phyloP scores from a whole-genome alignment of 2,888 invertebrate species.

The Phaedon cochleariae region DNA sequence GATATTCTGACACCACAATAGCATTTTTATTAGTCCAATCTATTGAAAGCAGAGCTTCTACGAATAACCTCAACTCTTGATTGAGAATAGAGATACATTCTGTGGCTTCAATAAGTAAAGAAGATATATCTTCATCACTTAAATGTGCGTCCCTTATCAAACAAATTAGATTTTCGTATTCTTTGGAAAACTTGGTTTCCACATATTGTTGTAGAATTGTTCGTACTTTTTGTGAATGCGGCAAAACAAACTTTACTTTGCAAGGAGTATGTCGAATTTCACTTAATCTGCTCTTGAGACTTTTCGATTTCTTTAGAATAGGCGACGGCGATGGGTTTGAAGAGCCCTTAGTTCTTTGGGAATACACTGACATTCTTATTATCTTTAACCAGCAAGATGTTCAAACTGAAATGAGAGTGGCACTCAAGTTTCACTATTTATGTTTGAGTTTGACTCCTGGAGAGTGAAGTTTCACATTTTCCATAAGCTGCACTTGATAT shows the following conservation, averaged over 20 bases:
- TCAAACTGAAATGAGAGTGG: too few relatives aligned
- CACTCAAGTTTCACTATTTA: too few relatives aligned
- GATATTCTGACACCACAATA: slow-evolving; percentile 67
- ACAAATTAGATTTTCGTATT: slow-evolving; percentile 65
- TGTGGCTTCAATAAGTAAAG: slow-evolving; percentile 66
- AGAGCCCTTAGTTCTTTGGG: slow-evolving; percentile 26
- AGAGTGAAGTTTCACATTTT: too few relatives aligned
- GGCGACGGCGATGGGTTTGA: slow-evolving; percentile 42
- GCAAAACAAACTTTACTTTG: slow-evolving; percentile 63
- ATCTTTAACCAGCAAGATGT: too few relatives aligned
- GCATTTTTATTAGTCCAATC: slow-evolving; percentile 66
- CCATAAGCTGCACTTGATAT: too few relatives aligned
- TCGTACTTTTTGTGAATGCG: slow-evolving; percentile 62
- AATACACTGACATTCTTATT: slow-evolving; percentile 38
- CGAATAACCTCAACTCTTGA: slow-evolving; percentile 66
- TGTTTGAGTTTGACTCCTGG: too few relatives aligned
- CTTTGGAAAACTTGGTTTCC: slow-evolving; percentile 57
- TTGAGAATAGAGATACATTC: slow-evolving; percentile 69
- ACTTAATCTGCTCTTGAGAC: slow-evolving; percentile 42
- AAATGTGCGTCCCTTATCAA: slow-evolving; percentile 64
- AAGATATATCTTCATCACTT: slow-evolving; percentile 68
- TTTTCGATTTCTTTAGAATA: slow-evolving; percentile 49
- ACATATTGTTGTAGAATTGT: slow-evolving; percentile 62
- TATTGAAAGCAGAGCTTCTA: slow-evolving; percentile 69
- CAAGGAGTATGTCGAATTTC: slow-evolving; percentile 39